phyloP scores from a whole-genome alignment of 1,140 invertebrate species.

The Chironomus striatipennis region DNA sequence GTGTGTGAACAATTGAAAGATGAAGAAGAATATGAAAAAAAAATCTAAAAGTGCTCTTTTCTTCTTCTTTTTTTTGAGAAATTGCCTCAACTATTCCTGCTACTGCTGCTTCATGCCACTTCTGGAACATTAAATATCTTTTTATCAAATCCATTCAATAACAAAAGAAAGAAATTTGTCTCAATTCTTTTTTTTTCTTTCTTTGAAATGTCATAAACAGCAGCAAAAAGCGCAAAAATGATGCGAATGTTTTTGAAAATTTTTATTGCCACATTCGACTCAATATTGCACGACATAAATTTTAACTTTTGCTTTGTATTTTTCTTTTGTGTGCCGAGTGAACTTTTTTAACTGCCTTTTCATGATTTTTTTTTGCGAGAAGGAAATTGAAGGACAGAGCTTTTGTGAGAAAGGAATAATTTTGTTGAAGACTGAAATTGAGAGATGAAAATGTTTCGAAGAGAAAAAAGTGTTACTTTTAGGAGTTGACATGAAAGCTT shows the following conservation, averaged over 20 bases:
- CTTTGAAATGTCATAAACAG: background rate
- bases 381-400: too few species aligned
- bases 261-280: background rate
- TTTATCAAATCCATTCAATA: background rate
- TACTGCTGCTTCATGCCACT: background rate
- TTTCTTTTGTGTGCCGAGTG: too few species aligned
- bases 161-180: background rate
- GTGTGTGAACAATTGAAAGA: too few species aligned
- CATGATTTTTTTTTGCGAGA: too few species aligned
- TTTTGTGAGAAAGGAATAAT: too few species aligned
- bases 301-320: background rate
- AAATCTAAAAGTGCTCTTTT: background rate
- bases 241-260: background rate
- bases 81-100: background rate
- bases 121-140: background rate
- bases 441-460: too few species aligned
- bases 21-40: background rate
- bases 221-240: background rate
- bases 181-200: background rate
- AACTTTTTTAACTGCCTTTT: too few species aligned
- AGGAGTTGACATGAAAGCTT: too few species aligned
- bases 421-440: too few species aligned
- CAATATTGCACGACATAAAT: constrained; percentile 1
- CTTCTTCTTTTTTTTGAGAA: background rate
- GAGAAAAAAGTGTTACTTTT: too few species aligned